These are phyloP conservation scores for Drosophila murphyi DNA, from an alignment of 1,140 invertebrate species.

Conservation along the genomic window DNA sequence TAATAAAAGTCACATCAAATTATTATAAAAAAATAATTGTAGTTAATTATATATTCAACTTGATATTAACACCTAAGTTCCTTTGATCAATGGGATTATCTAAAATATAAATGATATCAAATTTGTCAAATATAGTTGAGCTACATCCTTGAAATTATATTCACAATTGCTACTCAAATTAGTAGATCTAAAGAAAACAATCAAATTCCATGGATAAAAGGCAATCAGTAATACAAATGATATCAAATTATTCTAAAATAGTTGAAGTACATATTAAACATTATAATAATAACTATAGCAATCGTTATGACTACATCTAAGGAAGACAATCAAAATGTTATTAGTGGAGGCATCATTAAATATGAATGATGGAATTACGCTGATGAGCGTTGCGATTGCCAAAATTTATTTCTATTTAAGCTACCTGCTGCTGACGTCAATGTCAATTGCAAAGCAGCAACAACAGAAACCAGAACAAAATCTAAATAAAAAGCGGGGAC, in stretches of 20 bases:
- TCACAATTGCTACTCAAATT: no score
- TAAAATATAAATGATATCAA: no score
- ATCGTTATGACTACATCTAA: neutral
- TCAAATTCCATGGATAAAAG: no score
- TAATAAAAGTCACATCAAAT: no score
- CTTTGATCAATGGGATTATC: no score
- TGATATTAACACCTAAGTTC: no score
- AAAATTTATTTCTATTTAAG: conserved; percentile 68
- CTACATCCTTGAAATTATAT: no score
- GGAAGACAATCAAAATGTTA: conserved; percentile 25
- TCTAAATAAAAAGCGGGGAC: conserved; percentile 20
- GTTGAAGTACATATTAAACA: neutral
- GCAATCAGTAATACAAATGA: neutral
- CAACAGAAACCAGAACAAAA: conserved; percentile 13
- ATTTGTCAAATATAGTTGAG: no score
- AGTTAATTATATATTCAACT: no score
- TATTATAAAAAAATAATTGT: no score
- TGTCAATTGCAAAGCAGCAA: conserved; percentile 48
- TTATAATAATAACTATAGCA: neutral
- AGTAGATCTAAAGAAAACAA: no score
- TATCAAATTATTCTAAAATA: neutral
- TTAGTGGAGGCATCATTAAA: conserved; percentile 44
- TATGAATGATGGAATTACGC: conserved; percentile 43
- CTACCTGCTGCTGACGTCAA: conserved; percentile 64
- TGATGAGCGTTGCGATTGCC: conserved; percentile 35